These are phyloP conservation scores for Akabosia matsudoensis DNA, from an alignment of 1,140 invertebrate genomes.

Conservation along the genomic window DNA sequence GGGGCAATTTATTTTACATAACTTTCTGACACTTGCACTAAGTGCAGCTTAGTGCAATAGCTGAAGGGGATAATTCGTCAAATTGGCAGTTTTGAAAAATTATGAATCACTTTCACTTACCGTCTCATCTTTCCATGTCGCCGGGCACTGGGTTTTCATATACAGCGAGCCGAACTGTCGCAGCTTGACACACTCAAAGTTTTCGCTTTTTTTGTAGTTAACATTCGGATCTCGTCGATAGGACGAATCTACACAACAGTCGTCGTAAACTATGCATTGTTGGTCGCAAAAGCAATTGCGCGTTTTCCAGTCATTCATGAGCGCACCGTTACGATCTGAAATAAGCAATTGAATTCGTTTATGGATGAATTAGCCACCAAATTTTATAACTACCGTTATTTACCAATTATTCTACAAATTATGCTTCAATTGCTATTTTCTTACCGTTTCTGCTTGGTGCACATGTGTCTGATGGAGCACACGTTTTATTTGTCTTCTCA, in stretches of 20 bases:
- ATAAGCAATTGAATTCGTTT: background rate
- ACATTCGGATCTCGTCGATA: conserved; percentile 45
- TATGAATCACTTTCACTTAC: conserved; percentile 41
- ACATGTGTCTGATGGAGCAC: conserved; percentile 44
- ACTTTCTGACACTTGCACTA: no score
- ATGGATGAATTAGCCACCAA: no score
- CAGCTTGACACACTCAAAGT: conserved; percentile 52
- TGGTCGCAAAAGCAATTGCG: conserved; percentile 58
- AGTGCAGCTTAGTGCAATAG: no score
- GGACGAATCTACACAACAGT: conserved; percentile 56
- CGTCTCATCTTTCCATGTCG: conserved; percentile 50
- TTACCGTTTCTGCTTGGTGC: conserved; percentile 40
- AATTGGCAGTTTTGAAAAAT: no score
- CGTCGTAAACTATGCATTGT: conserved; percentile 54
- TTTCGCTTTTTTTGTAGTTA: conserved; percentile 43
- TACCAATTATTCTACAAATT: background rate
- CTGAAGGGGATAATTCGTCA: no score
- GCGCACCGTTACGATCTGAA: conserved; percentile 43
- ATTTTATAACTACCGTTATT: no score
- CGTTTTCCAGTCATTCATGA: conserved; percentile 51
- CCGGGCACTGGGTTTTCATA: conserved; percentile 54
- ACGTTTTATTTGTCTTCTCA: conserved; percentile 45
- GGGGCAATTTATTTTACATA: background rate
- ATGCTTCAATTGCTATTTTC: background rate
- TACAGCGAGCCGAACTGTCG: conserved; percentile 54